These are phyloP conservation scores for Drosophila mimetica DNA, from an alignment of 2,888 invertebrate species.

Conservation along the genomic window DNA sequence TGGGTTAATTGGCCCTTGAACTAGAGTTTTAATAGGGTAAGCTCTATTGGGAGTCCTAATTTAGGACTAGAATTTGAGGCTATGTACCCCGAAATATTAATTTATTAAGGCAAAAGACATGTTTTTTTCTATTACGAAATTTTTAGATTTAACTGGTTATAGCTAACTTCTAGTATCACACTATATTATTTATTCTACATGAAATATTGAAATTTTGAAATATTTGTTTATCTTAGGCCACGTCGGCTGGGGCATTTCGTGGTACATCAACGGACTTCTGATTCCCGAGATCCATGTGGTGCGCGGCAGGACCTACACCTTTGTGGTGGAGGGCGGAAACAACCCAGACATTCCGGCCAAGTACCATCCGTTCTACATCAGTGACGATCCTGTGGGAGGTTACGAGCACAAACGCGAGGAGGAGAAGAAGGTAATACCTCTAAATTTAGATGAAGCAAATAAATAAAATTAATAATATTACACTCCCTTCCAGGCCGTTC, in stretches of 20 bases:
- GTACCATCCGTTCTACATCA: constrained; percentile 97
- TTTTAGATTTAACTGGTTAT: no score
- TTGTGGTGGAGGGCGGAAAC: constrained; percentile 93
- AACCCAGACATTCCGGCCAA: constrained; percentile 91
- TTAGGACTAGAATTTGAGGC: no score
- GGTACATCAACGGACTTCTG: constrained; percentile 96
- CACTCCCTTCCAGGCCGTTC: constrained; percentile 87
- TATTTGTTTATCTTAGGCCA: constrained; percentile 87
- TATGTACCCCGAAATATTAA: no score
- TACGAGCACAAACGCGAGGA: constrained; percentile 92
- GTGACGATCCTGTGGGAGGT: constrained; percentile 96
- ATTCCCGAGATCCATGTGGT: constrained; percentile 96
- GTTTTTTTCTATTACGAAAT: no score
- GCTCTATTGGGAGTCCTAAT: no score
- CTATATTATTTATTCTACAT: no score
- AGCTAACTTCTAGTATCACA: no score
- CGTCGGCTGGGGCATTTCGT: constrained; percentile 96
- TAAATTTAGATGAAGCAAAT: neutral
- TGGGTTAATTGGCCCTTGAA: no score
- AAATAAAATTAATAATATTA: neutral
- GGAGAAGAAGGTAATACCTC: constrained; percentile 89
- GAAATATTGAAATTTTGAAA: no score
- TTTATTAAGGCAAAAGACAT: no score
- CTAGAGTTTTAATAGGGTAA: no score
- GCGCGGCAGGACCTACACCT: constrained; percentile 93